Evolutionary conservation across 2,797 vertebrate species (phyloP).

Genomic region (Gephyroberyx darwinii): DNA sequence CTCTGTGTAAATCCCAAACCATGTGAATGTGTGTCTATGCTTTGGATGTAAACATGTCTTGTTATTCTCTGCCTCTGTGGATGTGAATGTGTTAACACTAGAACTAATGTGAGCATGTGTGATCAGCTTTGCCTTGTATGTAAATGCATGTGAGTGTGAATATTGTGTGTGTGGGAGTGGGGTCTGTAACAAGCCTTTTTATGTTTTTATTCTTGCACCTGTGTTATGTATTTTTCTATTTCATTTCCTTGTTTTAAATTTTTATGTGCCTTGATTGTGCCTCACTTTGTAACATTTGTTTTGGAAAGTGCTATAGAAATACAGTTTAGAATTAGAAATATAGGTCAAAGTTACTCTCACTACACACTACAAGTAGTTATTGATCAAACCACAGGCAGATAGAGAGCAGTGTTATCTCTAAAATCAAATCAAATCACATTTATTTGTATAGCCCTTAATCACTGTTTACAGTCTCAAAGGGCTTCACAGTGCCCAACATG

Average conservation of each 20-base stretch:
- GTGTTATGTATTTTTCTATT: no score
- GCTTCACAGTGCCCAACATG: no score
- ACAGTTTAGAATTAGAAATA: no score
- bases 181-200: background rate
- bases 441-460: no score
- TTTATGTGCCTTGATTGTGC: no score
- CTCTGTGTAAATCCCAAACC: conserved; percentile 21
- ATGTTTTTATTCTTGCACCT: no score
- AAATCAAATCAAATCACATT: background rate
- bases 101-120: conserved; percentile 3
- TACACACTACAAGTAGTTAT: background rate
- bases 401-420: background rate
- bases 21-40: conserved; percentile 21
- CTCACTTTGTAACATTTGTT: no score
- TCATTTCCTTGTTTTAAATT: no score
- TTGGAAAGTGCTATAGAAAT: no score
- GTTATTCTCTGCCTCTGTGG: conserved; percentile 17
- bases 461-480: no score
- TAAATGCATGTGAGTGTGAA: conserved; percentile 7
- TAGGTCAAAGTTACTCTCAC: background rate
- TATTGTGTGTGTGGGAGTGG: background rate
- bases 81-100: background rate
- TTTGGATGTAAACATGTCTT: conserved; percentile 30
- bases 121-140: conserved; percentile 1
- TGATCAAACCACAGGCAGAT: background rate